Conservation (phyloP, 2,113 vertebrate species). For the Excalfactoria chinensis region DNA sequence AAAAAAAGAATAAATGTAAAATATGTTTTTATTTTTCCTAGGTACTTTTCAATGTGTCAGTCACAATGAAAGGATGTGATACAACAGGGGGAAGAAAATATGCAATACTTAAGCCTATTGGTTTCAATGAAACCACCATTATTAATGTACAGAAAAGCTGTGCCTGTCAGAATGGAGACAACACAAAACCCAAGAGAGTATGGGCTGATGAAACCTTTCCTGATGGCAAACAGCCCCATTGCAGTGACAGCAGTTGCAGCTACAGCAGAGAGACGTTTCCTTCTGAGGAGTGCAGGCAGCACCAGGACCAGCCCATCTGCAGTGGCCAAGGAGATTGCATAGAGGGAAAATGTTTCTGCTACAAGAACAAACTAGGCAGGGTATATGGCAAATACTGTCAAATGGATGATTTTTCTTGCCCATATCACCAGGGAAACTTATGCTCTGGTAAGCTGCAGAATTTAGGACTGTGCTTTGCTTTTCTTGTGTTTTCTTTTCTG, state of each 20-base stretch:
- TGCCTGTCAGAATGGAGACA: constrained; percentile 80
- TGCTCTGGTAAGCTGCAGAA: constrained; percentile 87
- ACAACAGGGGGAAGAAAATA: constrained; percentile 78
- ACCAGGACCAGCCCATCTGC: constrained; percentile 83
- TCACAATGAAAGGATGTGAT: constrained; percentile 86
- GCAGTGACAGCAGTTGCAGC: constrained; percentile 61
- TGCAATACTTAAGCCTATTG: constrained; percentile 87
- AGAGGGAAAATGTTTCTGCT: constrained; percentile 91
- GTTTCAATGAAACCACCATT: constrained; percentile 92
- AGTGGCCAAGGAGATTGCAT: constrained; percentile 88
- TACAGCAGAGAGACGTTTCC: constrained; percentile 12
- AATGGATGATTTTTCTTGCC: constrained; percentile 95
- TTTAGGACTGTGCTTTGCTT: neutral
- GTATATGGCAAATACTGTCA: constrained; percentile 93
- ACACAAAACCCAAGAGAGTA: constrained; percentile 51
- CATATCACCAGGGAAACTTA: constrained; percentile 83
- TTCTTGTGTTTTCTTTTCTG: neutral
- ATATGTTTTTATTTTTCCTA: constrained; percentile 55
- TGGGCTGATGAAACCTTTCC: constrained; percentile 78
- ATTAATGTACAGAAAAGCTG: constrained; percentile 85
- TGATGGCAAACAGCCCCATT: constrained; percentile 65
- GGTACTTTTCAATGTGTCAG: constrained; percentile 92
- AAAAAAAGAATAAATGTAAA: neutral
- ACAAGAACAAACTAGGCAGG: constrained; percentile 85
- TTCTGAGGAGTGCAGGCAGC: constrained; percentile 71